These are phyloP conservation scores for Suricata suricatta DNA, from an alignment of 2,113 vertebrate genomes.

Conservation along the genomic window DNA sequence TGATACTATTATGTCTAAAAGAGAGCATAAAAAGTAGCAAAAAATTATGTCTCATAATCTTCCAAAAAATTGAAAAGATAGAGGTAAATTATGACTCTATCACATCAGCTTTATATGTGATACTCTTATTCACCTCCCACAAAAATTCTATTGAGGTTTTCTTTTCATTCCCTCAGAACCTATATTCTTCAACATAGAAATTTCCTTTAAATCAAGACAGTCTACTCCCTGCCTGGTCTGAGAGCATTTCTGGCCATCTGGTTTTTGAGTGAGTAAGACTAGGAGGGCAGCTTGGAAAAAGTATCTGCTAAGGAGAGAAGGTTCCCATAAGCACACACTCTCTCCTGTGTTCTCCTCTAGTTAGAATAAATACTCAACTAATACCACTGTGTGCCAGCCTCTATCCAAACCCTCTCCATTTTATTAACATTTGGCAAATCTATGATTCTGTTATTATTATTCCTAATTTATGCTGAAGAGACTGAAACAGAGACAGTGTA, in stretches of 20 bases:
- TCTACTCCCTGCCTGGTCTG: background rate
- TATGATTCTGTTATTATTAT: background rate
- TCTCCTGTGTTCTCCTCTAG: background rate
- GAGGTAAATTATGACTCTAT: background rate
- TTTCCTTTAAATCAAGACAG: background rate
- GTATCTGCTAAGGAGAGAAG: background rate
- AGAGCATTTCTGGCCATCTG: background rate
- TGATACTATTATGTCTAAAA: background rate
- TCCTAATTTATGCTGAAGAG: background rate
- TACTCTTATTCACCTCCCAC: background rate
- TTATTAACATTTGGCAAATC: background rate
- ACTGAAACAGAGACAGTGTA: background rate
- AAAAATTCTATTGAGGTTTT: background rate
- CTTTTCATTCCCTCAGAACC: background rate
- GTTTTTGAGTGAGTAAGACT: background rate
- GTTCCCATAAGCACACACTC: fast-evolving
- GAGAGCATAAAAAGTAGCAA: background rate
- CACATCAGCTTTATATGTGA: background rate
- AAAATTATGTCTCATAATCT: background rate
- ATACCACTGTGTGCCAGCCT: background rate
- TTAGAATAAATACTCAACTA: background rate
- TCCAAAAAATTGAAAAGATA: background rate
- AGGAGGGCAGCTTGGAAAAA: background rate
- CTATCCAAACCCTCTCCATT: background rate
- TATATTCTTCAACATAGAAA: background rate